These are phyloP conservation scores for Drepanosiphum platanoidis DNA, from an alignment of 2,888 invertebrate genomes.

Conservation along the genomic window DNA sequence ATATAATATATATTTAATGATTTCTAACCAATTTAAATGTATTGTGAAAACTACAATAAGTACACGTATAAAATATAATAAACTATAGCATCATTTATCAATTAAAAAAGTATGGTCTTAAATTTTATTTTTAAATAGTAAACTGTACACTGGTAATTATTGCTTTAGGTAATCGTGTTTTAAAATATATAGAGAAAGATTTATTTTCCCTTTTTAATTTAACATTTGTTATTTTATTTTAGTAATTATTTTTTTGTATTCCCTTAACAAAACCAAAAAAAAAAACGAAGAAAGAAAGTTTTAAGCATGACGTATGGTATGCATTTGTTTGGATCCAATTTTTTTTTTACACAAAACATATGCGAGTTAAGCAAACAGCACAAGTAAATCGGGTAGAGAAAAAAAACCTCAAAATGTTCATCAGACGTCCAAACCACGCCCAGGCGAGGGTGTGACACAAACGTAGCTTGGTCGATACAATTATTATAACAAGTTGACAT, in stretches of 20 bases:
- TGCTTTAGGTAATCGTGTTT: no score
- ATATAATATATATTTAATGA: no score
- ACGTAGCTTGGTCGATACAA: conserved; percentile 58
- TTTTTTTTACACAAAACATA: conserved; percentile 32
- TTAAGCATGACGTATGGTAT: conserved; percentile 9
- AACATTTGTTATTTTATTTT: no score
- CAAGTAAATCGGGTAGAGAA: conserved; percentile 42
- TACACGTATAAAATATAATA: no score
- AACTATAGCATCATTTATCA: no score
- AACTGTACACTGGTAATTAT: no score
- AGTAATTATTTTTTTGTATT: not conserved
- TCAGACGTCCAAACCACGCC: conserved; percentile 53
- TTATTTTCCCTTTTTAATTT: no score
- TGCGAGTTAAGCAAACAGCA: conserved; percentile 12
- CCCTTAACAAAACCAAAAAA: not conserved
- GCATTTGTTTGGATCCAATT: conserved; percentile 15
- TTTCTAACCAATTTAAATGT: no score
- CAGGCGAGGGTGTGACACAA: conserved; percentile 47
- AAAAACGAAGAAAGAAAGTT: conserved; percentile 16
- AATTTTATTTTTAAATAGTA: no score
- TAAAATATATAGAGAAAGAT: no score
- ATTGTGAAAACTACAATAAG: no score
- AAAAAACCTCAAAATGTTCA: conserved; percentile 51
- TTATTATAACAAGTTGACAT: conserved; percentile 57
- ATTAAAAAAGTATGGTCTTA: no score